Evolutionary conservation across 2,888 invertebrate genomes (phyloP).

Genomic region (Eurytoma adleriae): DNA sequence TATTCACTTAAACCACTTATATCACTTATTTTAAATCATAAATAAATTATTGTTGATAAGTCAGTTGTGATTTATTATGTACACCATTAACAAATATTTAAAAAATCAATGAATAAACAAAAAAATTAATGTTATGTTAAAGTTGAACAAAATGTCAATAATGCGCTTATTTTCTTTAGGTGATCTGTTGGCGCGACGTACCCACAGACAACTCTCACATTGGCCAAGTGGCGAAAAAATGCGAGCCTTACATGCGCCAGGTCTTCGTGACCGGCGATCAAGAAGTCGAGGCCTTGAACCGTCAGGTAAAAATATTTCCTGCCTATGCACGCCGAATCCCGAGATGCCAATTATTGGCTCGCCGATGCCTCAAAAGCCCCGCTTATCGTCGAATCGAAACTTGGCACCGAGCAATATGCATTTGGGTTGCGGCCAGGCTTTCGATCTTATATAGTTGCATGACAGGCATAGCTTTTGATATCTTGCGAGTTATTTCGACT

Average conservation of each 20-base stretch:
- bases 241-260: conserved; percentile 97
- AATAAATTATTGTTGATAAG: no score
- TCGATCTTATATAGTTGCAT: not conserved
- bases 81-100: no score
- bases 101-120: no score
- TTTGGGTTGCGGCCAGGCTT: conserved; percentile 12
- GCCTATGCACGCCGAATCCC: not conserved
- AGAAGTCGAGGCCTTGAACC: conserved; percentile 79
- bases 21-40: no score
- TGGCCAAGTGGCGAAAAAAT: conserved; percentile 93
- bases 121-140: not conserved
- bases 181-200: conserved; percentile 96
- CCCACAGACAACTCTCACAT: conserved; percentile 91
- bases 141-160: not conserved
- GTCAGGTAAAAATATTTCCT: conserved; percentile 79
- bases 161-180: conserved; percentile 72
- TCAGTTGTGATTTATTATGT: no score
- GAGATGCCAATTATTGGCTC: conserved; percentile 1
- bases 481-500: not conserved
- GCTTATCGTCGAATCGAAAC: conserved; percentile 23
- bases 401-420: not conserved
- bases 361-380: conserved; percentile 7
- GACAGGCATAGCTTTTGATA: not conserved
- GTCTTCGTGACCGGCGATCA: conserved; percentile 88
- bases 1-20: no score